phyloP scores from a whole-genome alignment of 2,888 invertebrate genomes.

The Stictocephala bisonia region DNA sequence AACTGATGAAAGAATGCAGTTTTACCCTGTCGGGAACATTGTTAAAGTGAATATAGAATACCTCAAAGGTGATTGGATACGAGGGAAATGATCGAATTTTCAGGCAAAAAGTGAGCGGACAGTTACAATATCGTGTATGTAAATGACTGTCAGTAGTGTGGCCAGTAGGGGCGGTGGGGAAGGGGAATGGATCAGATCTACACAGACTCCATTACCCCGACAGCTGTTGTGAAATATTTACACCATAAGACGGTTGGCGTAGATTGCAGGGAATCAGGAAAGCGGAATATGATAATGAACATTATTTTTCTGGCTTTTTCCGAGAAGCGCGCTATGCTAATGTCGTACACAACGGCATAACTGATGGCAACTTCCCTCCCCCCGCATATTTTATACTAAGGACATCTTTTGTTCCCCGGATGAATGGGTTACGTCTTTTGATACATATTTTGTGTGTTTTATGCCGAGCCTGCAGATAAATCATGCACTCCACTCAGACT shows the following conservation, averaged over 20 bases:
- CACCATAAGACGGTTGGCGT: conserved; percentile 1
- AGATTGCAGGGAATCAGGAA: conserved; percentile 44
- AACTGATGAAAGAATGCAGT: too few relatives aligned
- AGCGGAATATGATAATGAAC: conserved; percentile 46
- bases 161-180: background rate
- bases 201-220: conserved; percentile 5
- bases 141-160: background rate
- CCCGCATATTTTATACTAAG: conserved; percentile 44
- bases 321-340: conserved; percentile 30
- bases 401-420: conserved; percentile 46
- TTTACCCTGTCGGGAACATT: too few relatives aligned
- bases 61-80: conserved; percentile 20
- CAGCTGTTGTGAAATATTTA: conserved; percentile 23
- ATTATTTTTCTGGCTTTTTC: conserved; percentile 38
- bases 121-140: background rate
- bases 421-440: conserved; percentile 48
- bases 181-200: background rate
- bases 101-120: conserved; percentile 10
- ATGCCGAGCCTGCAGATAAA: conserved; percentile 30
- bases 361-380: conserved; percentile 39
- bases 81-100: conserved; percentile 12
- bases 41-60: too few relatives aligned
- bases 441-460: conserved; percentile 48
- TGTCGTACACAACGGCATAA: conserved; percentile 43
- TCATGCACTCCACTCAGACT: conserved; percentile 18